These are phyloP conservation scores for Lithobates pipiens DNA, from an alignment of 2,797 vertebrate genomes.

Conservation along the genomic window DNA sequence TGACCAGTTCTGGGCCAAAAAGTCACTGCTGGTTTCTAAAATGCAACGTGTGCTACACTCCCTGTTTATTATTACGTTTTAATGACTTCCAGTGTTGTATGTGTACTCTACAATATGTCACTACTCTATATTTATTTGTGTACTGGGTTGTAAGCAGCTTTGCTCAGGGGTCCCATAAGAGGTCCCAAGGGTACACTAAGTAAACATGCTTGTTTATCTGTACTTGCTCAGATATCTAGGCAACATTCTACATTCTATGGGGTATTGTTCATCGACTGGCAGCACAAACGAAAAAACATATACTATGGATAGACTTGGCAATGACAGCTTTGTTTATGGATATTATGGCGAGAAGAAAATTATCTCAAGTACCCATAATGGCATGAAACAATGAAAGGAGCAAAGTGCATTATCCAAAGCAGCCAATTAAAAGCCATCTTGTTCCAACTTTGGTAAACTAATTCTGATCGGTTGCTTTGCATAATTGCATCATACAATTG, in stretches of 20 bases:
- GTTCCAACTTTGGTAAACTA: no score
- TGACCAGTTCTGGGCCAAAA: not conserved
- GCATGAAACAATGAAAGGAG: no score
- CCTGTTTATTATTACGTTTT: constrained; percentile 22
- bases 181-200: not conserved
- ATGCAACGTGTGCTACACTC: not conserved
- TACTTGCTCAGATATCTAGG: not conserved
- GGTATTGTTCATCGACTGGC: not conserved
- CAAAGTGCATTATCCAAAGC: no score
- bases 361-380: not conserved
- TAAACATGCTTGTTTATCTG: not conserved
- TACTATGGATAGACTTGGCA: not conserved
- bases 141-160: not conserved
- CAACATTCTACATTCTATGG: not conserved
- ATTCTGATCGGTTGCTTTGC: no score
- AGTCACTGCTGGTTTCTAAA: not conserved
- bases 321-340: not conserved
- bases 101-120: not conserved
- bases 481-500: no score
- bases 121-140: constrained; percentile 27
- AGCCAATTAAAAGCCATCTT: no score
- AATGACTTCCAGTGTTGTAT: constrained; percentile 28
- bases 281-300: not conserved
- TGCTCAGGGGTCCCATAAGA: not conserved
- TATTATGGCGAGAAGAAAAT: no score